Conservation (phyloP, 1,140 invertebrate species). For the Atta colombica region DNA sequence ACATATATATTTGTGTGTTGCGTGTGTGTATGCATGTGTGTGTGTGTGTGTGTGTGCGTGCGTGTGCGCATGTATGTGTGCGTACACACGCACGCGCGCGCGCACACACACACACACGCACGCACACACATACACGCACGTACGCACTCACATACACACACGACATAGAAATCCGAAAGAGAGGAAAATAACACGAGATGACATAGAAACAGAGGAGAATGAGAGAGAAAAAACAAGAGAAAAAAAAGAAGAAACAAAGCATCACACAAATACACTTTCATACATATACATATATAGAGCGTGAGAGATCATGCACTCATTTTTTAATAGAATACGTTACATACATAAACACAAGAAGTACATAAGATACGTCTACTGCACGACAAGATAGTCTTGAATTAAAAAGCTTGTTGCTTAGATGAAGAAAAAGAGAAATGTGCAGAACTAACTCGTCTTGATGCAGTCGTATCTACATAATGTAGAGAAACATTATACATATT, state of each 20-base stretch:
- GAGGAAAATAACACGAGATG: not conserved
- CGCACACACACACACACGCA: too few relatives aligned
- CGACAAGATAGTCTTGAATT: slow-evolving; percentile 76
- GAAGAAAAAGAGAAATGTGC: not conserved
- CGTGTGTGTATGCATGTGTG: not conserved
- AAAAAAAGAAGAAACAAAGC: slow-evolving; percentile 67
- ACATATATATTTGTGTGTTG: not conserved
- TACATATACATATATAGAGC: slow-evolving; percentile 27
- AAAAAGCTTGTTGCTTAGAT: slow-evolving; percentile 38
- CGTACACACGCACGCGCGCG: too few relatives aligned
- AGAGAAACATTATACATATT: slow-evolving; percentile 82
- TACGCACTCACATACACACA: too few relatives aligned
- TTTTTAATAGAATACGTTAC: slow-evolving; percentile 78
- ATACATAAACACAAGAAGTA: slow-evolving; percentile 68
- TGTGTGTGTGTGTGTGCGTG: too few relatives aligned
- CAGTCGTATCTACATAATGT: slow-evolving; percentile 80
- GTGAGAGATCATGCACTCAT: slow-evolving; percentile 73
- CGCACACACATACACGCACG: too few relatives aligned
- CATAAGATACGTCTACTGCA: slow-evolving; percentile 70
- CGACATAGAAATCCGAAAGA: slow-evolving; percentile 31
- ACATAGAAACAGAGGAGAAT: slow-evolving; percentile 16
- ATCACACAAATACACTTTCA: slow-evolving; percentile 70
- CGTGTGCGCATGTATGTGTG: too few relatives aligned
- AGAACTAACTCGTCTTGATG: slow-evolving; percentile 77
- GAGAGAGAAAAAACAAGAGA: slow-evolving; percentile 30